Percentiles rank a stretch among this genome's conserved stretches.
Evolutionary conservation across 2,113 vertebrate species (phyloP).

Genomic region (Phainopepla nitens): DNA sequence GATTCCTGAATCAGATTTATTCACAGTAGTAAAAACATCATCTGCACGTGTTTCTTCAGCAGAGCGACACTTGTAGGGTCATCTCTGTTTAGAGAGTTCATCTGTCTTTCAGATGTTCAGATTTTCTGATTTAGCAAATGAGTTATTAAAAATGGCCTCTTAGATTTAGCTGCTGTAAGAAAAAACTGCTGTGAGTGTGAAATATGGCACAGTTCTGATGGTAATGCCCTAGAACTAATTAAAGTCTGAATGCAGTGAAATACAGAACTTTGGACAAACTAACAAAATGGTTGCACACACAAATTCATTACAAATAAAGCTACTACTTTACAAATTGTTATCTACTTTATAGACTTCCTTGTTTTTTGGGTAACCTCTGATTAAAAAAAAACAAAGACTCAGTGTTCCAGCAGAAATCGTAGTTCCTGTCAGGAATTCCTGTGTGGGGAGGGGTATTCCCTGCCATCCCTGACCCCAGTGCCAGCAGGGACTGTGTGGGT

Average conservation of each 20-base stretch:
- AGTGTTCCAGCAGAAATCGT: background rate
- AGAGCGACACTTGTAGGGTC: background rate
- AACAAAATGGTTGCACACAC: background rate
- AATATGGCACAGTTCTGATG: background rate
- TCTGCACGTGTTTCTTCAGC: background rate
- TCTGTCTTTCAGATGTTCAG: background rate
- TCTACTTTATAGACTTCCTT: background rate
- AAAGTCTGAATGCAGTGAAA: background rate
- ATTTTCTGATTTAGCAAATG: background rate
- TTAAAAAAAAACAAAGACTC: background rate
- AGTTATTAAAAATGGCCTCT: background rate
- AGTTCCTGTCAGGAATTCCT: background rate
- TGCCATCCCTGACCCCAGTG: rapidly evolving
- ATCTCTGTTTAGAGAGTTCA: background rate
- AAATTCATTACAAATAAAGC: background rate
- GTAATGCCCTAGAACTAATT: background rate
- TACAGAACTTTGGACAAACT: background rate
- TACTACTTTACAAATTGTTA: background rate
- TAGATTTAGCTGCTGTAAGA: background rate
- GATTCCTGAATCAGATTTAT: conserved; percentile 4
- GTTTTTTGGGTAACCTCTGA: background rate
- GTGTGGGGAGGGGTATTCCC: background rate
- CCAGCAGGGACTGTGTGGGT: background rate
- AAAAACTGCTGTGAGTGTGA: background rate
- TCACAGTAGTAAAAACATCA: conserved; percentile 7